Evolutionary conservation across 2,888 invertebrate species (phyloP).

Genomic region (Eilema griseolum): DNA sequence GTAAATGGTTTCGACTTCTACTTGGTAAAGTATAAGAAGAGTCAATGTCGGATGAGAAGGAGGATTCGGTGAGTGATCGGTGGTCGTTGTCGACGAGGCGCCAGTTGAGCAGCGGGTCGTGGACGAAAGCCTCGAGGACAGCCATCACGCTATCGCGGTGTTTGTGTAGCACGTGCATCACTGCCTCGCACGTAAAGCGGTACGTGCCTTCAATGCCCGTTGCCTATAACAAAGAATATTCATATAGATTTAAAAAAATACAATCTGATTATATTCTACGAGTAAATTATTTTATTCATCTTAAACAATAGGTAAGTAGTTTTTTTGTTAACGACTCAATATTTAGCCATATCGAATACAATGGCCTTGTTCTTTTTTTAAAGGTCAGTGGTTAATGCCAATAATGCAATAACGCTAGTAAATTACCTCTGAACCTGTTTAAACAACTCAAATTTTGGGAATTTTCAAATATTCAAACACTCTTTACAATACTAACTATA

Average conservation of each 20-base stretch:
- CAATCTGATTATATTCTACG: not conserved
- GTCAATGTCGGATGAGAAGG: slow-evolving; percentile 78
- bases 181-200: slow-evolving; percentile 97
- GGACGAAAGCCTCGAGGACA: slow-evolving; percentile 99
- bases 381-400: not conserved
- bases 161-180: slow-evolving; percentile 96
- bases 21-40: slow-evolving; percentile 77
- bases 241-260: not conserved
- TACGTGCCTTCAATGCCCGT: slow-evolving; percentile 99
- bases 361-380: not conserved
- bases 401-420: not conserved
- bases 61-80: slow-evolving; percentile 74
- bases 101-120: slow-evolving; percentile 99
- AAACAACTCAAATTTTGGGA: not conserved
- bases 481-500: no score
- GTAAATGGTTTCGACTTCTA: slow-evolving; percentile 72
- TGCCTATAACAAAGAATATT: slow-evolving; percentile 79
- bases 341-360: not conserved
- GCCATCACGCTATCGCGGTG: slow-evolving; percentile 99
- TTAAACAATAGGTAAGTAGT: not conserved
- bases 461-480: no score
- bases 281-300: not conserved
- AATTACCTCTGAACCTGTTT: not conserved
- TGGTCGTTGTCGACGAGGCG: slow-evolving; percentile 88
- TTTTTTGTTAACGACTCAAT: not conserved